Conservation (phyloP, 1,140 invertebrate species). For the Ceratina japonica region DNA sequence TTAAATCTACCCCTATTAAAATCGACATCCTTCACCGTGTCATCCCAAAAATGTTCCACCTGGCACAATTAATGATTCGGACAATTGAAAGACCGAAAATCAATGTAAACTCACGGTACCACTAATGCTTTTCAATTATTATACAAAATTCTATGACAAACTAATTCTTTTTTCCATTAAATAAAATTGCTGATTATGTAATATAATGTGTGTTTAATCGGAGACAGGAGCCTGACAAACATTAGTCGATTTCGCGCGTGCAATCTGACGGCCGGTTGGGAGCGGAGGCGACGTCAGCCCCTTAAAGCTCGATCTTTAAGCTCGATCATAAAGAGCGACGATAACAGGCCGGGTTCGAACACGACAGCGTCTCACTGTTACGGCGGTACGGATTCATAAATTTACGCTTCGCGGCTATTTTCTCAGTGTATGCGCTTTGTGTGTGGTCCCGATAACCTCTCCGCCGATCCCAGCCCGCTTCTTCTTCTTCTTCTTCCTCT, state of each 20-base stretch:
- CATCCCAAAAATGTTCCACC: no score
- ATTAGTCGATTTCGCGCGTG: conserved; percentile 3
- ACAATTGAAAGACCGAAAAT: no score
- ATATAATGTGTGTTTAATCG: no score
- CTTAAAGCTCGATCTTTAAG: conserved; percentile 43
- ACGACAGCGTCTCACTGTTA: conserved; percentile 61
- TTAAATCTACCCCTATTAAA: no score
- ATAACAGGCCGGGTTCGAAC: conserved; percentile 53
- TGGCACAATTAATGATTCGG: no score
- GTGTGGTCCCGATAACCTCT: conserved; percentile 56
- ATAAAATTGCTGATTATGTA: no score
- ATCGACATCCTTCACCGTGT: no score
- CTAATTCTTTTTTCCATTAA: no score
- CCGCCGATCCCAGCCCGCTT: conserved; percentile 8
- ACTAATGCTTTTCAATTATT: no score
- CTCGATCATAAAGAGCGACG: conserved; percentile 64
- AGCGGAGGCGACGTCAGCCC: conserved; percentile 20
- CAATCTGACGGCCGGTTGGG: conserved; percentile 53
- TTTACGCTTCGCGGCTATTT: conserved; percentile 57
- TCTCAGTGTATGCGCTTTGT: conserved; percentile 39
- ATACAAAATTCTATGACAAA: no score
- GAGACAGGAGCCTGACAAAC: background rate
- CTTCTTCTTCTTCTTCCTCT: background rate
- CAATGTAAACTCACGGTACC: no score
- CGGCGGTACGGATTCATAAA: conserved; percentile 59